Evolutionary conservation across 2,797 vertebrate species (phyloP), one percentile per base, ranked within the genome.

Genomic region (Phrynocephalus vlangalii): DNA sequence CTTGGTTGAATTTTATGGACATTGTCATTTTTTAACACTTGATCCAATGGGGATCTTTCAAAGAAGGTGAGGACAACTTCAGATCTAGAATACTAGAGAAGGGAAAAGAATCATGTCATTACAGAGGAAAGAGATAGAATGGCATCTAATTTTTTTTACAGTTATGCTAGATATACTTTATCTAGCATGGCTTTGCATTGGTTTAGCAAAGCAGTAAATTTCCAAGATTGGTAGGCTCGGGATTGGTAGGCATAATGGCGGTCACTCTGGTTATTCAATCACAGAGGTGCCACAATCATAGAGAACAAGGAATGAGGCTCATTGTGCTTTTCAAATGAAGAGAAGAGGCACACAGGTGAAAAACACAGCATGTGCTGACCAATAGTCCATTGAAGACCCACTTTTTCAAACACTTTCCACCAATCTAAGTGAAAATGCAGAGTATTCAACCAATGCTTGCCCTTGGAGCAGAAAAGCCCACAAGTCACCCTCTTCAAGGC

Each of bases 1-100:
- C 97, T 99, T 30, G 98, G 98, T 88, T 99, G 98, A 95, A 99
- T 99, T 93, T 98, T 97, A 95, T 99, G 98, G 79, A 99, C 97
- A 20, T 97, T 98, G 95, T 99, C 98, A 26, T 99, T 98, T 95
- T 98, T 98, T 83, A 99, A 96, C 93, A 99, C 98, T 95, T 99
- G 98, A 91, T 99, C 99, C 95, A 99, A 95, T 3, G 98, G 98
- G 0, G 99, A 99, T 82, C 99, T 97, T 96, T 99, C 99, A 66
- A 99, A 99, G 96, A 99, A 99, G 0, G 99, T 99, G 95, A 99
- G 96, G 93, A 99, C 98, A 2, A 99, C 98, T 96, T 99, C 99
- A 87, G 99, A 99, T 95, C 98, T 98, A 83, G 98, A 99, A 96
- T 98, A 99, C 99, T 99, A 92, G 81, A 76, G 26, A 76, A 18